A percentile compares a stretch with the other conserved stretches of the same genome.
Evolutionary conservation across 2,888 invertebrate species (phyloP).

Genomic region (Zonitis immaculata): DNA sequence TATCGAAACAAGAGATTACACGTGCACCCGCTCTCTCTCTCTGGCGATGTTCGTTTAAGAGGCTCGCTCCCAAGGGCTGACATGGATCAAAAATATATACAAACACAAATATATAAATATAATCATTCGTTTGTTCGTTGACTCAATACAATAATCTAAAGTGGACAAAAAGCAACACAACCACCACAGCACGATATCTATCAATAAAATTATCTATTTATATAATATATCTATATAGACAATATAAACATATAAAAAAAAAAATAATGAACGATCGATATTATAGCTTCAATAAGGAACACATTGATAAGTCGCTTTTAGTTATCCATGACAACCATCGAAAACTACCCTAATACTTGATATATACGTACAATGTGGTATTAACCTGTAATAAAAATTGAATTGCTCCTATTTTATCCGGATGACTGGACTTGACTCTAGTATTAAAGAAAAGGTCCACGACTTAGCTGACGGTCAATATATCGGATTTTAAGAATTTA

Average conservation of each 20-base stretch:
- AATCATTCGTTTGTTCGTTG: constrained; percentile 13
- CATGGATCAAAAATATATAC: constrained; percentile 23
- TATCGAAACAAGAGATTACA: constrained; percentile 43
- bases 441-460: constrained; percentile 35
- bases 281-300: neutral
- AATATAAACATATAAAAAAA: neutral
- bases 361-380: constrained; percentile 32
- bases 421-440: constrained; percentile 35
- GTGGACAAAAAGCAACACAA: constrained; percentile 16
- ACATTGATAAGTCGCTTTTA: neutral
- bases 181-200: neutral
- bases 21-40: constrained; percentile 31
- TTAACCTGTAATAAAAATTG: constrained; percentile 35
- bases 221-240: neutral
- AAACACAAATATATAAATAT: constrained; percentile 3
- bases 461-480: constrained; percentile 43
- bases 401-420: constrained; percentile 35
- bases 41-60: constrained; percentile 18
- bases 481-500: constrained; percentile 46
- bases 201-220: neutral
- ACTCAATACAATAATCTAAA: constrained; percentile 23
- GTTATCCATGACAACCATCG: constrained; percentile 1
- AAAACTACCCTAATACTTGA: constrained; percentile 19
- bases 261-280: neutral
- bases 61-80: constrained; percentile 23